Base-by-base conservation (phyloP, 2,113 vertebrate species). In the Clarias batrachus region DNA sequence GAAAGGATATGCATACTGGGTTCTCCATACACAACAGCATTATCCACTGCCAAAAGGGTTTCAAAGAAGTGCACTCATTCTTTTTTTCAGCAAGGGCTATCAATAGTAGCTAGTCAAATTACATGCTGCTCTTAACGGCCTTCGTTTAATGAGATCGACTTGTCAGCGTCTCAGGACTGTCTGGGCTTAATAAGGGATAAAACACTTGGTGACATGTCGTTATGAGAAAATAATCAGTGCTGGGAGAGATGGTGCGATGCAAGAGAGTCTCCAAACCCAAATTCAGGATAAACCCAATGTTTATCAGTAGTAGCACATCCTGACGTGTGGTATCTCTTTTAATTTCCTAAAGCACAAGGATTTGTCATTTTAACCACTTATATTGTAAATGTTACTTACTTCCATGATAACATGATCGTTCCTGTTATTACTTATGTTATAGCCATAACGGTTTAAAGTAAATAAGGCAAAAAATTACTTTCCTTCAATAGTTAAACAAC, bases 41-140 rank as follows among this genome's bases (percentile, higher is more conserved):
- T 57, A 59, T 70, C 30, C 54, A 71, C 33, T 83, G 81, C 27
- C n/a, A 73, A 68, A 68, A 83, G 23, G 56, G 41, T 73, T 76
- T 16, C 3, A 60, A 33, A 27, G 48, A n/a, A 13, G 7, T 81
- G 30, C 3, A 25, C 27, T 12, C 8, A 33, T 33, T 33, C 21
- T 62, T 10, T 37, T 60, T 37, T 23, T 27, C 57, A 80, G 27
- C 16, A 41, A 25, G 23, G 57, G 10, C 33, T 25, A 66, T 8
- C 33, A 48, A 66, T 54, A 78, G 30, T 25, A 74, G 23, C 10
- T 41, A 60, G 10, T 57, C 4, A 73, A 60, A 85, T 77, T 52
- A 30, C 25, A 33, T 41, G 14, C 73, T 77, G 25, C 23, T 76
- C 14, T 76, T 73, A 57, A 37, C 4, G 30, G 21, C 62, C 59